Evolutionary conservation across 2,888 invertebrate genomes (phyloP).

Genomic region (Chloroclysta siterata): DNA sequence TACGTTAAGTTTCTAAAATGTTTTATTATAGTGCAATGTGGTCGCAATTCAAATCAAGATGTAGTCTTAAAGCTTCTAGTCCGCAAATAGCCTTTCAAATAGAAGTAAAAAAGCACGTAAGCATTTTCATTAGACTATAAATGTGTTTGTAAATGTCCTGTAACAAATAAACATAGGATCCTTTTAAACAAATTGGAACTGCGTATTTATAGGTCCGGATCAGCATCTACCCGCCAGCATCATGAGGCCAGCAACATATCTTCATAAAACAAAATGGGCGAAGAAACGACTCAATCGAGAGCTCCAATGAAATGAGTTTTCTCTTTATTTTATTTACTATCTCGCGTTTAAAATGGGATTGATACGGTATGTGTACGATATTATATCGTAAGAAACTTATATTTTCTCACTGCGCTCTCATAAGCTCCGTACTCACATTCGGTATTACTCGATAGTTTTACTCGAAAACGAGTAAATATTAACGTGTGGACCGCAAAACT

Average conservation of each 20-base stretch:
- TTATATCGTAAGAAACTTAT: no score
- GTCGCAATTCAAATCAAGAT: no score
- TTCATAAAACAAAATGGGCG: slow-evolving; percentile 75
- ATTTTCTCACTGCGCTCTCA: no score
- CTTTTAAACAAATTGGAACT: slow-evolving; percentile 23
- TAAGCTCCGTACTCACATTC: no score
- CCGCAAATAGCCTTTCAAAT: not conserved
- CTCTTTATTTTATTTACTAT: slow-evolving; percentile 75
- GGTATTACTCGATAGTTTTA: no score
- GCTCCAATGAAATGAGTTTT: slow-evolving; percentile 65
- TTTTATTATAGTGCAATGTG: no score
- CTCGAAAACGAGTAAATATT: no score
- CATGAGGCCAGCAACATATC: slow-evolving; percentile 65
- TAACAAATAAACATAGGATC: slow-evolving; percentile 4
- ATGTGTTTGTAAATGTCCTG: not conserved
- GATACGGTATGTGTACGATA: slow-evolving; percentile 46
- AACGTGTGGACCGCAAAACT: no score
- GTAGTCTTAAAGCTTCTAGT: no score
- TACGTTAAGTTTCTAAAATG: no score
- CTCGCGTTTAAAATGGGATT: slow-evolving; percentile 71
- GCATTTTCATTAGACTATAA: not conserved
- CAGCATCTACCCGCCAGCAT: slow-evolving; percentile 36
- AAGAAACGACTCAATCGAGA: slow-evolving; percentile 63
- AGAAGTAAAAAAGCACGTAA: not conserved
- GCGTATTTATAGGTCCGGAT: slow-evolving; percentile 25